Evolutionary conservation across 2,797 vertebrate genomes (phyloP).

Genomic region (Fundulus diaphanus): DNA sequence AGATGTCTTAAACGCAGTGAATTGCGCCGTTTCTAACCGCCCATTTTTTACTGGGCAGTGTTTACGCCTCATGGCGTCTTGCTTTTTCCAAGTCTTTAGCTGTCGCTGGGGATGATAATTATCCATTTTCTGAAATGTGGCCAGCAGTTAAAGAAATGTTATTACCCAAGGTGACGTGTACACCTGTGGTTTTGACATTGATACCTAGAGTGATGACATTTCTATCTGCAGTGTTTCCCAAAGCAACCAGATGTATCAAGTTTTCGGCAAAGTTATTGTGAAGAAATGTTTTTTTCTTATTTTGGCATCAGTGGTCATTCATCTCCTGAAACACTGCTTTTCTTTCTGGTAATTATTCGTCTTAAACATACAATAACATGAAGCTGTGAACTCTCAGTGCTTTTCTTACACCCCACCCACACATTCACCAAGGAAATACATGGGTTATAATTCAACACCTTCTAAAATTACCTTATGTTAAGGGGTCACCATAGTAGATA

Average conservation of each 20-base stretch:
- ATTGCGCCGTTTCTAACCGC: constrained; percentile 43
- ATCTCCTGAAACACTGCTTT: neutral
- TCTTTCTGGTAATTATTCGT: neutral
- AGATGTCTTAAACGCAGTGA: constrained; percentile 48
- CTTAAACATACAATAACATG: neutral
- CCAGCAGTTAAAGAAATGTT: constrained; percentile 19
- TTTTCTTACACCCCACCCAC: neutral
- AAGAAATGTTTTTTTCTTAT: neutral
- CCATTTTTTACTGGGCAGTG: constrained; percentile 28
- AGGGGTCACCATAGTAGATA: neutral
- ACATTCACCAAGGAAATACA: neutral
- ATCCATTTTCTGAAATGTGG: constrained; percentile 30
- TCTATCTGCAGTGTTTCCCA: constrained; percentile 37
- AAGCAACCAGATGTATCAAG: constrained; percentile 1
- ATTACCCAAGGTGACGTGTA: constrained; percentile 38
- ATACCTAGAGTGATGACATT: constrained; percentile 48
- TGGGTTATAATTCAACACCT: neutral
- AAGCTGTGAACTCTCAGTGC: neutral
- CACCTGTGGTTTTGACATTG: constrained; percentile 56
- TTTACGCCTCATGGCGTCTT: constrained; percentile 24
- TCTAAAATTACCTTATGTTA: neutral
- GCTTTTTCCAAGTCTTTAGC: constrained; percentile 24
- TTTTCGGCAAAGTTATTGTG: neutral
- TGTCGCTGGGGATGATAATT: constrained; percentile 32
- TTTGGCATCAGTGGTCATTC: neutral